Evolutionary conservation across 2,888 invertebrate genomes (phyloP).

Genomic region (Unio delphinus): DNA sequence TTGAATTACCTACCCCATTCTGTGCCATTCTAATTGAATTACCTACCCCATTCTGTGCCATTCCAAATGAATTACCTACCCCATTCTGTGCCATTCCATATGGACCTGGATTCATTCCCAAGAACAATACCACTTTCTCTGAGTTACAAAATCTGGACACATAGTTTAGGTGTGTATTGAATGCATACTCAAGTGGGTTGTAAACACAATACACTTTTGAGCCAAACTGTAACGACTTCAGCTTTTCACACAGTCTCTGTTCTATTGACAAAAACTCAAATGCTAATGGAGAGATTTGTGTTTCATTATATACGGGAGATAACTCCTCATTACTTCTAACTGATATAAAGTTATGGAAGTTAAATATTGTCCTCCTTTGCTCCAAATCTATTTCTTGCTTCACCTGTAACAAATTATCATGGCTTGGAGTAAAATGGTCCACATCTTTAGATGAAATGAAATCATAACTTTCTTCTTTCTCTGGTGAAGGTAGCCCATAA

Average conservation of each 20-base stretch:
- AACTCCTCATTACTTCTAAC: too few relatives aligned
- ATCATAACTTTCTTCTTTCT: too few relatives aligned
- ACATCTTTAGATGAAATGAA: too few relatives aligned
- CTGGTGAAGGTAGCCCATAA: too few relatives aligned
- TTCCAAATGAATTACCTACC: slow-evolving; percentile 73
- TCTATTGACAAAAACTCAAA: slow-evolving; percentile 58
- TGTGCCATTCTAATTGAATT: too few relatives aligned
- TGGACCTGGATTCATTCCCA: slow-evolving; percentile 98
- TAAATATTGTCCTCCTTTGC: too few relatives aligned
- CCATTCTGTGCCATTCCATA: slow-evolving; percentile 97
- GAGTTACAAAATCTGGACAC: slow-evolving; percentile 79
- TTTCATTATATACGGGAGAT: too few relatives aligned
- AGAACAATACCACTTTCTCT: slow-evolving; percentile 82
- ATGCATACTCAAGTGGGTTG: slow-evolving; percentile 90
- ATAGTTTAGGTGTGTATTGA: slow-evolving; percentile 83
- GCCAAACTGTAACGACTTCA: slow-evolving; percentile 74
- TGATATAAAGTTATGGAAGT: too few relatives aligned
- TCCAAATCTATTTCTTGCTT: too few relatives aligned
- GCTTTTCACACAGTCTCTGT: slow-evolving; percentile 60
- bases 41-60: background rate
- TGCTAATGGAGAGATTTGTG: slow-evolving; percentile 19
- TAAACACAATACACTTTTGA: slow-evolving; percentile 81
- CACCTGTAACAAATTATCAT: too few relatives aligned
- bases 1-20: too few relatives aligned
- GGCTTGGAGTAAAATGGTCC: too few relatives aligned